phyloP scores from a whole-genome alignment of 2,888 invertebrate genomes.

The Synergus gifuensis region DNA sequence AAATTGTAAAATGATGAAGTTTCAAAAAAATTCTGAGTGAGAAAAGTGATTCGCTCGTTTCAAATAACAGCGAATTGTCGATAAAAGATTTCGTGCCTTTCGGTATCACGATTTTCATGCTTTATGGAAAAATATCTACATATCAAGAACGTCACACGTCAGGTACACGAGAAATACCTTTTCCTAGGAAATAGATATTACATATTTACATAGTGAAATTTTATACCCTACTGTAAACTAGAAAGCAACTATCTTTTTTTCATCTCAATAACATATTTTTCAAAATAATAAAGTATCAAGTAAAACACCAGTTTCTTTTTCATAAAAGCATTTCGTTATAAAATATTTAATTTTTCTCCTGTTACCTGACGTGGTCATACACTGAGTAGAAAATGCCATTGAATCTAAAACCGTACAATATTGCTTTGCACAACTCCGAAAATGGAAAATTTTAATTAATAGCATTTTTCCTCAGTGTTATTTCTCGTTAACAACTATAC shows the following conservation, averaged over 20 bases:
- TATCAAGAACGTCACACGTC: constrained; percentile 54
- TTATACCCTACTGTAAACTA: not conserved
- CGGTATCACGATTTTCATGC: constrained; percentile 67
- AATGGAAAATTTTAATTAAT: not conserved
- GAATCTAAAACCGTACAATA: too few species aligned
- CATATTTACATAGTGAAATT: constrained; percentile 1
- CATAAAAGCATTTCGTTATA: not conserved
- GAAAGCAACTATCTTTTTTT: not conserved
- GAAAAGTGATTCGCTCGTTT: constrained; percentile 32
- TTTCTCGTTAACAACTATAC: not conserved
- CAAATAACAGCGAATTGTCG: constrained; percentile 20
- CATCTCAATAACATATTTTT: not conserved
- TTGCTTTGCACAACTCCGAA: too few species aligned
- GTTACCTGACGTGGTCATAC: not conserved
- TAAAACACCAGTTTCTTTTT: not conserved
- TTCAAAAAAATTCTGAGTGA: not conserved
- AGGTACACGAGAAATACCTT: constrained; percentile 43
- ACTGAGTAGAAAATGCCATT: not conserved
- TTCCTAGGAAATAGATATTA: not conserved
- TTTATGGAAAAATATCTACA: constrained; percentile 59
- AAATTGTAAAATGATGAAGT: not conserved
- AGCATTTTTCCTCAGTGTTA: not conserved
- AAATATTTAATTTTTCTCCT: not conserved
- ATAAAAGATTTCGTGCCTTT: constrained; percentile 60
- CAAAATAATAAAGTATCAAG: not conserved